These are phyloP conservation scores for Cyanocitta stelleri DNA, from an alignment of 2,113 vertebrate genomes.

Conservation along the genomic window DNA sequence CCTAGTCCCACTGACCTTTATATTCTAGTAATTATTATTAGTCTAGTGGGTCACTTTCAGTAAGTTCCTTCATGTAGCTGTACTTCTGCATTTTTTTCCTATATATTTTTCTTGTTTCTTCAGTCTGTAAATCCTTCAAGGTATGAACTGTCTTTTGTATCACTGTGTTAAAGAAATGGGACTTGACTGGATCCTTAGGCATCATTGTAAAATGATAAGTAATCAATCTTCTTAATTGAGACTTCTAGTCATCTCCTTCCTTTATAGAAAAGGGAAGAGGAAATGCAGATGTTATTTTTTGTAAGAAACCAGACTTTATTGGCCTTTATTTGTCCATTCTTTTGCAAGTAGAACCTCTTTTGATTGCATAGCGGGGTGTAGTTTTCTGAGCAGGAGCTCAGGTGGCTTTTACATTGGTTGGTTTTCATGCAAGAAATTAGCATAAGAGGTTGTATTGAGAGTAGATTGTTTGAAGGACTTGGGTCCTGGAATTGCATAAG, in stretches of 20 bases:
- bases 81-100: neutral
- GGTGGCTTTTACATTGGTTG: neutral
- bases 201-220: neutral
- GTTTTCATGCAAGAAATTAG: neutral
- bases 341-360: neutral
- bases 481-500: neutral
- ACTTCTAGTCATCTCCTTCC: neutral
- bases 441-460: neutral
- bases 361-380: neutral
- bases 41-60: neutral
- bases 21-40: neutral
- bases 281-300: neutral
- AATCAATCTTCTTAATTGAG: neutral
- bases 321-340: neutral
- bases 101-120: neutral
- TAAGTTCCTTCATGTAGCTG: neutral
- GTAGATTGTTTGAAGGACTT: neutral
- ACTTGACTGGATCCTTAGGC: neutral
- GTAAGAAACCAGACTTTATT: neutral
- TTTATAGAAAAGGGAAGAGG: neutral
- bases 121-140: fast-evolving
- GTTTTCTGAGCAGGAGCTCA: neutral
- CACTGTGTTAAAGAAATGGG: neutral
- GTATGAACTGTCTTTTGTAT: neutral
- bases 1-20: neutral